Evolutionary conservation across 2,797 vertebrate species (phyloP).

Genomic region (Pelochelys cantorii): DNA sequence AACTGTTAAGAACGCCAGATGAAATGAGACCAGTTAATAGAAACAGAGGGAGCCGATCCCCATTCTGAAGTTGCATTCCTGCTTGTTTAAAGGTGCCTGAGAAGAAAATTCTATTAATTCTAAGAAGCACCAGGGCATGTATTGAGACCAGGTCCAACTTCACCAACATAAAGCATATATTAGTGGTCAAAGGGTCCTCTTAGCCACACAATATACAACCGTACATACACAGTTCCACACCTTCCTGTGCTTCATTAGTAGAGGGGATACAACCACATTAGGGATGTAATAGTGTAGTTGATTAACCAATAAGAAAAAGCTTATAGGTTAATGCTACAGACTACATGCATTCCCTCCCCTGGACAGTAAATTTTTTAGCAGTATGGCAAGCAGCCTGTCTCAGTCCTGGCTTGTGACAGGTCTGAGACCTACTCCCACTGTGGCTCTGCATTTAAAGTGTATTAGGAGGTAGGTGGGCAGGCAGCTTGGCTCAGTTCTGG

Average conservation of each 20-base stretch:
- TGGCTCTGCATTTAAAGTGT: no score
- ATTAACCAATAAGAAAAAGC: no score
- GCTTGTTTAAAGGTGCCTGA: not conserved
- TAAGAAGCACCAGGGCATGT: not conserved
- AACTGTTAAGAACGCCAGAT: not conserved
- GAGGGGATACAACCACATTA: not conserved
- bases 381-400: no score
- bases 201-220: not conserved
- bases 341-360: no score
- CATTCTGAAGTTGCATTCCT: not conserved
- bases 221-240: not conserved
- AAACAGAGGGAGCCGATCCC: not conserved
- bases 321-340: no score
- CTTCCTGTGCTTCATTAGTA: not conserved
- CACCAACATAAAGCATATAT: not conserved
- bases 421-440: no score
- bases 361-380: no score
- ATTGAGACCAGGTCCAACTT: not conserved
- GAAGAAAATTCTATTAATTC: not conserved
- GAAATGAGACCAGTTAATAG: not conserved
- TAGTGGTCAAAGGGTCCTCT: not conserved
- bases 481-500: no score
- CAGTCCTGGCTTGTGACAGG: no score
- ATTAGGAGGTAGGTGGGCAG: no score
- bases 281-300: no score